Evolutionary conservation across 1,140 invertebrate species (phyloP).

Genomic region (Drosophila micromelanica): DNA sequence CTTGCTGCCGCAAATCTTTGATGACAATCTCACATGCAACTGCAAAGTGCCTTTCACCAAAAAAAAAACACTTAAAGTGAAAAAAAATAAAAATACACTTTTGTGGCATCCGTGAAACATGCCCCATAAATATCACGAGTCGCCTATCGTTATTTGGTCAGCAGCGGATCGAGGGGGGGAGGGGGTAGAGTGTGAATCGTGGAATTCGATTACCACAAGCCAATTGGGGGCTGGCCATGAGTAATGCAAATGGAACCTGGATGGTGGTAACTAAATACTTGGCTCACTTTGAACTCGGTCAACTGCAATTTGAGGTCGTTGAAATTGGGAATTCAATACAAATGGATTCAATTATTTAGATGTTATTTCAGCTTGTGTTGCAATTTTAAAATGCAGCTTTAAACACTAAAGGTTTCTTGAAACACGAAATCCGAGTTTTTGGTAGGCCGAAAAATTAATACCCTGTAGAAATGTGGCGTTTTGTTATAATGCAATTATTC

Average conservation of each 20-base stretch:
- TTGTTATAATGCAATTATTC: too few relatives aligned
- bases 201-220: constrained; percentile 40
- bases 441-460: not conserved
- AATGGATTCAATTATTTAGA: constrained; percentile 5
- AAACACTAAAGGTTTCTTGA: not conserved
- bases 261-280: constrained; percentile 53
- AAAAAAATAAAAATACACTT: constrained; percentile 34
- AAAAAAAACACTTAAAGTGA: constrained; percentile 3
- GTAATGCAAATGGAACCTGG: constrained; percentile 61
- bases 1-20: constrained; percentile 29
- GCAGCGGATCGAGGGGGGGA: not conserved
- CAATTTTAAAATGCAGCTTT: not conserved
- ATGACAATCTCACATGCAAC: constrained; percentile 50
- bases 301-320: constrained; percentile 36
- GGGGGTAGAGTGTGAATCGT: constrained; percentile 13
- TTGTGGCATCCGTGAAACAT: constrained; percentile 43
- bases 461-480: too few relatives aligned
- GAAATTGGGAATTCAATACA: constrained; percentile 48
- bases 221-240: constrained; percentile 34
- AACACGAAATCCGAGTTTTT: not conserved
- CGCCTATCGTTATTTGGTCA: constrained; percentile 36
- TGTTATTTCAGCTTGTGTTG: constrained; percentile 26
- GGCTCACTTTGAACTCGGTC: constrained; percentile 16
- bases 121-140: constrained; percentile 38
- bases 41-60: constrained; percentile 46